phyloP scores from a whole-genome alignment of 2,113 vertebrate genomes.

The Eretmodus cyanostictus region DNA sequence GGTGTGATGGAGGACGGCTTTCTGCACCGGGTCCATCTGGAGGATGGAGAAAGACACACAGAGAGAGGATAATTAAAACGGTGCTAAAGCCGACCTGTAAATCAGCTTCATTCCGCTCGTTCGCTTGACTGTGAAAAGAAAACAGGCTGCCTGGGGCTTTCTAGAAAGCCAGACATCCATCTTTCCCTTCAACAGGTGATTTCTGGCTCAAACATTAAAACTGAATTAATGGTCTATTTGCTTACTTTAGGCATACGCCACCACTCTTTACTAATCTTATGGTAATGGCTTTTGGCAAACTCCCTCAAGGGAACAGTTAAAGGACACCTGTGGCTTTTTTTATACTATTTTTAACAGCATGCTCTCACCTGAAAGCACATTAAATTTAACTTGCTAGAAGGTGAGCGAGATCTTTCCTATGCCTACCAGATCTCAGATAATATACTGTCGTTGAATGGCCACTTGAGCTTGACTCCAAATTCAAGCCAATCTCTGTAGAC shows the following conservation, averaged over 20 bases:
- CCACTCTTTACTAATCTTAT: neutral
- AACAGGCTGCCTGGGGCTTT: neutral
- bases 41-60: slow-evolving; percentile 28
- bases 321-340: neutral
- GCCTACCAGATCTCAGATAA: neutral
- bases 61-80: slow-evolving; percentile 68
- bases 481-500: neutral
- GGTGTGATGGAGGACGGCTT: slow-evolving; percentile 95
- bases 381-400: neutral
- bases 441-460: too few relatives aligned
- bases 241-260: neutral
- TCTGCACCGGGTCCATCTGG: slow-evolving; percentile 97
- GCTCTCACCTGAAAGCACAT: neutral
- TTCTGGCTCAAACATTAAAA: neutral
- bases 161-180: neutral
- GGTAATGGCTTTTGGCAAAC: neutral
- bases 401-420: neutral
- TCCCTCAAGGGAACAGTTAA: neutral
- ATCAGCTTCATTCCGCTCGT: slow-evolving; percentile 8
- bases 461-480: neutral
- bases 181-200: neutral
- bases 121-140: neutral
- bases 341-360: neutral
- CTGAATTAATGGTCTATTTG: neutral
- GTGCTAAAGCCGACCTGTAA: slow-evolving; percentile 17